Percentiles rank a stretch among this genome's conserved stretches.
These are phyloP conservation scores for Falco rusticolus DNA, from an alignment of 2,797 vertebrate species.

Conservation along the genomic window DNA sequence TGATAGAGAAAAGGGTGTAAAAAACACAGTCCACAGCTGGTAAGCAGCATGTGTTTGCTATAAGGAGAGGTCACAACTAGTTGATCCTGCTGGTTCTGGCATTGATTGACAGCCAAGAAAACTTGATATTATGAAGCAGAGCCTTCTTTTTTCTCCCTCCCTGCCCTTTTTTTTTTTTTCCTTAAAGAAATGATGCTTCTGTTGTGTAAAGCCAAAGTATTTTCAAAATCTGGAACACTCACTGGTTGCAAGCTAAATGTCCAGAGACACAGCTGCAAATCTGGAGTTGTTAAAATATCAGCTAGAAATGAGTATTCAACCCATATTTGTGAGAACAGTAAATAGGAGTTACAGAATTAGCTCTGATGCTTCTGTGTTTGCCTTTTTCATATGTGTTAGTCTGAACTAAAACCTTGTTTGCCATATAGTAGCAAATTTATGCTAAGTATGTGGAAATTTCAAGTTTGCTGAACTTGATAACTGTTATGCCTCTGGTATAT, in stretches of 20 bases:
- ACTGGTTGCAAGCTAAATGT: neutral
- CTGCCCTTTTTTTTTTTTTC: neutral
- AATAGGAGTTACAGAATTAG: slow-evolving; percentile 59
- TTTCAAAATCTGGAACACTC: neutral
- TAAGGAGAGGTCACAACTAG: slow-evolving; percentile 82
- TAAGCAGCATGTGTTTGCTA: slow-evolving; percentile 84
- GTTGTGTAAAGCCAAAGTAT: neutral
- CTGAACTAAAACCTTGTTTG: slow-evolving; percentile 32
- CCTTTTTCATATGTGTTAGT: neutral
- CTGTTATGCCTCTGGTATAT: neutral
- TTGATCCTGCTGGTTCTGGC: slow-evolving; percentile 82
- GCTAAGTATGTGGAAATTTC: slow-evolving; percentile 24
- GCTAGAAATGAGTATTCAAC: slow-evolving; percentile 44
- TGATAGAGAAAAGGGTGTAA: slow-evolving; percentile 78
- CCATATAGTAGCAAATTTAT: slow-evolving; percentile 19
- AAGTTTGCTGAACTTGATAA: slow-evolving; percentile 39
- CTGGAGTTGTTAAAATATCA: slow-evolving; percentile 22
- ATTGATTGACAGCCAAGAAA: slow-evolving; percentile 83
- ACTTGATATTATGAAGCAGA: slow-evolving; percentile 72
- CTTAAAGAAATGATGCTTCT: neutral
- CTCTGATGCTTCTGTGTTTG: neutral
- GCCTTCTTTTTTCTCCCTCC: neutral
- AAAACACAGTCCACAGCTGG: slow-evolving; percentile 83
- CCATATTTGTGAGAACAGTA: neutral
- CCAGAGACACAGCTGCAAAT: slow-evolving; percentile 15